Evolutionary conservation across 2,797 vertebrate genomes (phyloP).

Genomic region (Sebastes cheni): DNA sequence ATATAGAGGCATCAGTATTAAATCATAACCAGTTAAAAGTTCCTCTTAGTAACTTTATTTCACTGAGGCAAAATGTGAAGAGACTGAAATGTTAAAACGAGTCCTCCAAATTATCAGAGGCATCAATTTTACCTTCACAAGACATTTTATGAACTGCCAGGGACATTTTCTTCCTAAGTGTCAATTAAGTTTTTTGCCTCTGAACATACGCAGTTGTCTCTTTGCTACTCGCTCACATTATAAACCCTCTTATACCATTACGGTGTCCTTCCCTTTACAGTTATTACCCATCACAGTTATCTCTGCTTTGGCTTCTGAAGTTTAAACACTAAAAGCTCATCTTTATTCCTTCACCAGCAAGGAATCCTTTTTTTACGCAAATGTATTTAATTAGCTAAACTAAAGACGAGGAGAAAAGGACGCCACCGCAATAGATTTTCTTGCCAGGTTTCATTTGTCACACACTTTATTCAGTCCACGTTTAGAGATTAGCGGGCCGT

Average conservation of each 20-base stretch:
- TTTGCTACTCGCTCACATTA: not conserved
- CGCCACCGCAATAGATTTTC: not conserved
- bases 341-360: not conserved
- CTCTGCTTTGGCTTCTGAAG: not conserved
- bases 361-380: slow-evolving; percentile 7
- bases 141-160: not conserved
- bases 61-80: not conserved
- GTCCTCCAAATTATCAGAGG: not conserved
- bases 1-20: not conserved
- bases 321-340: slow-evolving; percentile 14
- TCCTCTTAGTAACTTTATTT: not conserved
- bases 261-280: not conserved
- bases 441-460: slow-evolving; percentile 21
- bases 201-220: not conserved
- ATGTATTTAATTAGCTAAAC: slow-evolving; percentile 19
- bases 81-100: not conserved
- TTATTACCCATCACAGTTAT: not conserved
- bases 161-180: not conserved
- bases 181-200: not conserved
- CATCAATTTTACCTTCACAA: not conserved
- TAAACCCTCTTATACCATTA: not conserved
- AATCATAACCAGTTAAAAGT: not conserved
- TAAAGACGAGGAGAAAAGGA: not conserved
- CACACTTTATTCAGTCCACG: slow-evolving; percentile 26
- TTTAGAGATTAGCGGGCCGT: not conserved